Evolutionary conservation across 2,113 vertebrate genomes (phyloP).

Genomic region (Psilopsiagon aurifrons): DNA sequence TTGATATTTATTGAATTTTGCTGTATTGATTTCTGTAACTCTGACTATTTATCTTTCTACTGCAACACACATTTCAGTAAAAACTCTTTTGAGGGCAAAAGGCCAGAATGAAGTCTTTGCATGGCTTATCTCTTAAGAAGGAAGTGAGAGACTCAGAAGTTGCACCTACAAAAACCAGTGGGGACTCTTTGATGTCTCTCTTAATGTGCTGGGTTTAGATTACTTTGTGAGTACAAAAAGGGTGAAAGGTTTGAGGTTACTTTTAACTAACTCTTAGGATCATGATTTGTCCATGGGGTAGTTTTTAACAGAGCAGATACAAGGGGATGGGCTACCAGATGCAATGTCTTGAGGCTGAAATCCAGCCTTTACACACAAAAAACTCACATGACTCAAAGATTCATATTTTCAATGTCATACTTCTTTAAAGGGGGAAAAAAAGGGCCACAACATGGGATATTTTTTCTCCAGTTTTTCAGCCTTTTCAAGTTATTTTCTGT

Average conservation of each 20-base stretch:
- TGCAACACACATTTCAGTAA: constrained; percentile 66
- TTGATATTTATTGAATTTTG: constrained; percentile 67
- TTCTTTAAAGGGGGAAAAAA: not conserved
- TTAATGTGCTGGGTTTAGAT: constrained; percentile 76
- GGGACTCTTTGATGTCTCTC: constrained; percentile 74
- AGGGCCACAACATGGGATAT: not conserved
- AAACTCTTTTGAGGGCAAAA: constrained; percentile 71
- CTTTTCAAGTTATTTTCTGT: not conserved
- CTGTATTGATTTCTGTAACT: constrained; percentile 69
- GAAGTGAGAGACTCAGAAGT: constrained; percentile 62
- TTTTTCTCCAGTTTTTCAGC: not conserved
- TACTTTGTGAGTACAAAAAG: constrained; percentile 71
- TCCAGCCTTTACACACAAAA: not conserved
- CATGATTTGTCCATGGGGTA: constrained; percentile 66
- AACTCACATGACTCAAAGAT: not conserved
- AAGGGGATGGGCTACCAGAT: constrained; percentile 57
- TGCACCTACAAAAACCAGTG: constrained; percentile 74
- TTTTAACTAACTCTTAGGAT: constrained; percentile 73
- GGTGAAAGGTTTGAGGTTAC: constrained; percentile 73
- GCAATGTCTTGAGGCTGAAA: constrained; percentile 37
- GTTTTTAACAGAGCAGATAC: constrained; percentile 70
- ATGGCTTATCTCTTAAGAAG: constrained; percentile 72
- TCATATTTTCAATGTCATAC: not conserved
- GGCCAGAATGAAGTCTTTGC: constrained; percentile 68
- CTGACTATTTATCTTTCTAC: constrained; percentile 68